Percentiles rank a stretch among this genome's conserved stretches.
phyloP scores from a whole-genome alignment of 2,797 vertebrate genomes.

The Siniperca obscura region DNA sequence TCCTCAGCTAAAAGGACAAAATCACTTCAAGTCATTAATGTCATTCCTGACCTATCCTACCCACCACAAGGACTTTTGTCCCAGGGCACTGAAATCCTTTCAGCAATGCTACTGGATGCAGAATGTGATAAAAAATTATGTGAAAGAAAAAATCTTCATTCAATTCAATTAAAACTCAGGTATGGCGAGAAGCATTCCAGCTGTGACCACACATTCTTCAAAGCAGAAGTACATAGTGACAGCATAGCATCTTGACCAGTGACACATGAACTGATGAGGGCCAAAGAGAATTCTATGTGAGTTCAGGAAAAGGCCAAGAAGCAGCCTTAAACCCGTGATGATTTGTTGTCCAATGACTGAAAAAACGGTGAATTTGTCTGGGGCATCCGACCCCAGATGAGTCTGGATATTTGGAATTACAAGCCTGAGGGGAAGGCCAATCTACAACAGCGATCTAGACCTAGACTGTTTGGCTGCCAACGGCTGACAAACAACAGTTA shows the following conservation, averaged over 20 bases:
- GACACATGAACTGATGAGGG: slow-evolving; percentile 41
- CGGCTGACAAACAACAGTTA: slow-evolving; percentile 60
- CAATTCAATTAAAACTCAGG: slow-evolving; percentile 44
- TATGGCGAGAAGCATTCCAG: slow-evolving; percentile 13
- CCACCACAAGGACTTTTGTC: slow-evolving; percentile 22
- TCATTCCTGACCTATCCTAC: slow-evolving; percentile 32
- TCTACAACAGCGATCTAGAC: slow-evolving; percentile 55
- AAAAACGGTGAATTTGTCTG: slow-evolving; percentile 30
- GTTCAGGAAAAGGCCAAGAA: slow-evolving; percentile 46
- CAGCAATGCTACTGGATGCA: not conserved
- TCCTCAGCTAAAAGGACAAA: slow-evolving; percentile 32
- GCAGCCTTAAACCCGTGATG: slow-evolving; percentile 23
- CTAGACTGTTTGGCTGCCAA: slow-evolving; percentile 55
- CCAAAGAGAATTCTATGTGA: slow-evolving; percentile 10
- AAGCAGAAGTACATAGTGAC: slow-evolving; percentile 39
- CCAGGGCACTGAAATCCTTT: slow-evolving; percentile 19
- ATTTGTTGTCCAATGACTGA: slow-evolving; percentile 32
- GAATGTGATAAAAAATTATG: not conserved
- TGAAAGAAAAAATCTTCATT: slow-evolving; percentile 35
- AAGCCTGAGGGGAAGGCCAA: slow-evolving; percentile 44
- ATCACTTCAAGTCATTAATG: slow-evolving; percentile 38
- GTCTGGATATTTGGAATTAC: slow-evolving; percentile 60
- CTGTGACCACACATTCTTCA: not conserved
- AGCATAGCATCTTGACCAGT: slow-evolving; percentile 52
- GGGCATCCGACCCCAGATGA: slow-evolving; percentile 40